A percentile compares a stretch with the other conserved stretches of the same genome.
phyloP scores from a whole-genome alignment of 1,140 invertebrate genomes.

The Sesamia nonagrioides region DNA sequence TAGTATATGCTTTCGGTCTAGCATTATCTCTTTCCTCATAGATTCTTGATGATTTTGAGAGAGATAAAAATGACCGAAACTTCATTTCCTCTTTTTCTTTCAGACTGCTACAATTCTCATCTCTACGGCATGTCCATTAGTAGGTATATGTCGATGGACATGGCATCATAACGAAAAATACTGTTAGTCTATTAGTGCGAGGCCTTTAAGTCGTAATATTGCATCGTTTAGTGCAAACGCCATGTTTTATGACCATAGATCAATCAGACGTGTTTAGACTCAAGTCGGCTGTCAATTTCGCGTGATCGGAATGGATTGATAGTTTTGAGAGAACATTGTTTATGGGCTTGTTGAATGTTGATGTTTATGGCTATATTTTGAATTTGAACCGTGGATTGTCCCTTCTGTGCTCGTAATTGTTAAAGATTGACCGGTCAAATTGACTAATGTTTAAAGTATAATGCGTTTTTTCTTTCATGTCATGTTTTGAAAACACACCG shows the following conservation, averaged over 20 bases:
- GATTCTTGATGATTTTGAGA: too few relatives aligned
- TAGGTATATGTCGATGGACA: too few relatives aligned
- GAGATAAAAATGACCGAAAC: too few relatives aligned
- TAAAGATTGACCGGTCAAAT: neutral
- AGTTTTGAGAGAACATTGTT: constrained; percentile 25
- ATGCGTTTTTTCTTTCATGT: neutral
- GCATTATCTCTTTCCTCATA: too few relatives aligned
- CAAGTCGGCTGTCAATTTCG: constrained; percentile 30
- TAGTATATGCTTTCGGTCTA: too few relatives aligned
- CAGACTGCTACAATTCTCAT: too few relatives aligned
- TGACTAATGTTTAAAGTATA: neutral
- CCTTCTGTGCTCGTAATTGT: neutral
- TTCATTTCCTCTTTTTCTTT: too few relatives aligned
- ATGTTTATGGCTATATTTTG: neutral
- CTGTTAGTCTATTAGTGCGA: constrained; percentile 53
- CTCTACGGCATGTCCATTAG: too few relatives aligned
- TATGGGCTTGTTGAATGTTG: neutral
- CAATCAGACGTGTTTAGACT: constrained; percentile 32
- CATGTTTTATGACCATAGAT: constrained; percentile 27
- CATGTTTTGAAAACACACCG: neutral
- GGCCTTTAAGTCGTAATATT: constrained; percentile 16
- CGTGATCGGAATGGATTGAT: constrained; percentile 29
- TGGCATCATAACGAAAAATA: constrained; percentile 53
- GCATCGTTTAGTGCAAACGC: constrained; percentile 8
- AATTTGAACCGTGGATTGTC: neutral